Evolutionary conservation across 2,888 invertebrate genomes (phyloP).

Genomic region (Cremastinae sp.): DNA sequence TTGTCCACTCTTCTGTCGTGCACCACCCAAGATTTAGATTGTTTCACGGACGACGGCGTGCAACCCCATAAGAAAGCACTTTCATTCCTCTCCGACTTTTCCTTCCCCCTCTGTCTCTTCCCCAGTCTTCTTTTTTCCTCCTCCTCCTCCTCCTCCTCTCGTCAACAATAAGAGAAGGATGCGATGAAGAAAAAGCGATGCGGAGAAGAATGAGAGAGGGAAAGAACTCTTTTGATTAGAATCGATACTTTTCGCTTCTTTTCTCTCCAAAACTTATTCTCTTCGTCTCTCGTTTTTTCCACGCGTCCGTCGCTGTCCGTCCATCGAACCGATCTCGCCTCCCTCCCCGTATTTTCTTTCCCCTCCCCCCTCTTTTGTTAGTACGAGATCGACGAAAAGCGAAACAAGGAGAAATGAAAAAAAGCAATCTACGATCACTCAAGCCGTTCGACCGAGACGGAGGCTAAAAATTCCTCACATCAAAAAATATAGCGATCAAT

Average conservation of each 20-base stretch:
- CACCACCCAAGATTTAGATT: slow-evolving; percentile 64
- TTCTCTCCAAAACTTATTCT: slow-evolving; percentile 19
- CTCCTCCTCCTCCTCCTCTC: slow-evolving; percentile 55
- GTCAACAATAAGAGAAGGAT: slow-evolving; percentile 22
- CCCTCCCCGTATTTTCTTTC: slow-evolving; percentile 65
- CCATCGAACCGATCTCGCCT: slow-evolving; percentile 72
- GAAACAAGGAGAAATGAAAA: slow-evolving; percentile 39
- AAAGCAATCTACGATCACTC: slow-evolving; percentile 61
- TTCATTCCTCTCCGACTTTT: slow-evolving; percentile 61
- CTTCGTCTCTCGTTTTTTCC: slow-evolving; percentile 14
- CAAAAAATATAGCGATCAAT: no score
- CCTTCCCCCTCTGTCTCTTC: slow-evolving; percentile 30
- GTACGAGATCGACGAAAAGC: slow-evolving; percentile 49
- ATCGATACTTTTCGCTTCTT: slow-evolving; percentile 59
- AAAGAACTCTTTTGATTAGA: slow-evolving; percentile 60
- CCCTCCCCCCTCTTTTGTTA: slow-evolving; percentile 25
- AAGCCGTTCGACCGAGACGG: slow-evolving; percentile 60
- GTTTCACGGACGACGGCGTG: slow-evolving; percentile 63
- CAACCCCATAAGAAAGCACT: slow-evolving; percentile 66
- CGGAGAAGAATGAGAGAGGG: slow-evolving; percentile 30
- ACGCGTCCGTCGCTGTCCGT: slow-evolving; percentile 43
- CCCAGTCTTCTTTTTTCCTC: slow-evolving; percentile 6
- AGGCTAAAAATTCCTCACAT: background rate
- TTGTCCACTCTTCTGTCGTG: background rate
- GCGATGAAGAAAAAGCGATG: slow-evolving; percentile 12